These are phyloP conservation scores for Psix sp. DNA, from an alignment of 1,140 invertebrate genomes.

Conservation along the genomic window DNA sequence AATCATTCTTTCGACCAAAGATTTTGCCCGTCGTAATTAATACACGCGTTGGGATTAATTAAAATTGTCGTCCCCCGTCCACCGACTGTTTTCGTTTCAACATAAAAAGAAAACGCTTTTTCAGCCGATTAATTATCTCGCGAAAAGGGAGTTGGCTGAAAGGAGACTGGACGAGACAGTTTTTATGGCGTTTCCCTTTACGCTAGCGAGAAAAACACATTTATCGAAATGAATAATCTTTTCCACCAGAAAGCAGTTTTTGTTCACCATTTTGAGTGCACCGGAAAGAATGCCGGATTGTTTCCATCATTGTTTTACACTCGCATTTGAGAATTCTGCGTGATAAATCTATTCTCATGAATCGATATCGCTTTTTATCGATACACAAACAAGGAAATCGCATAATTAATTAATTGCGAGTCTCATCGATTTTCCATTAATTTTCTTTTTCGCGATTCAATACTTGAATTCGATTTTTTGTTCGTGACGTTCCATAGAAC, in stretches of 20 bases:
- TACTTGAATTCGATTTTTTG: too few species aligned
- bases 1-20: constrained; percentile 32
- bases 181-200: neutral
- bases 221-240: constrained; percentile 30
- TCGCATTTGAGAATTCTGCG: too few species aligned
- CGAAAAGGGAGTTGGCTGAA: constrained; percentile 24
- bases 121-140: constrained; percentile 43
- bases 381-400: too few species aligned
- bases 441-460: constrained; percentile 1
- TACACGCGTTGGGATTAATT: constrained; percentile 49
- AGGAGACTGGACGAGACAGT: constrained; percentile 3
- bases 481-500: constrained; percentile 5
- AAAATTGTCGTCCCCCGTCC: constrained; percentile 22
- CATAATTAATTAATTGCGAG: too few species aligned
- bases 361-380: too few species aligned
- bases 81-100: constrained; percentile 21
- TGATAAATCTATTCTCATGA: too few species aligned
- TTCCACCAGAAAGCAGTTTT: constrained; percentile 35
- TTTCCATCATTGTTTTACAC: constrained; percentile 11
- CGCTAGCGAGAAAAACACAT: constrained; percentile 26
- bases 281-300: neutral
- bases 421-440: too few species aligned
- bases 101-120: constrained; percentile 31
- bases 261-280: constrained; percentile 16
- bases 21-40: constrained; percentile 45